Evolutionary conservation across 2,888 invertebrate genomes (phyloP).

Genomic region (Cheilosia urbana): DNA sequence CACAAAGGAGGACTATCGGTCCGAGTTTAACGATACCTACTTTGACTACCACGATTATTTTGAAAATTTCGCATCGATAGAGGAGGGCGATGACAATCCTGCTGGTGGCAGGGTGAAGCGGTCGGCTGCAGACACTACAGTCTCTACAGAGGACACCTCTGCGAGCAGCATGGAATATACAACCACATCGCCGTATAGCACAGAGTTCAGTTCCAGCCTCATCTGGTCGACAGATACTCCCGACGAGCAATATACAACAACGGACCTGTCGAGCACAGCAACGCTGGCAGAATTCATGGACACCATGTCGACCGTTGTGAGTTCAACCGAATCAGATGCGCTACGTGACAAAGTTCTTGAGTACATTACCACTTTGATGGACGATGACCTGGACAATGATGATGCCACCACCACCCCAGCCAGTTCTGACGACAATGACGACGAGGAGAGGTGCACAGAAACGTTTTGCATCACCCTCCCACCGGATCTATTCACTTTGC

Average conservation of each 20-base stretch:
- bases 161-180: slow-evolving; percentile 13
- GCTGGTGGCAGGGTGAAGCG: slow-evolving; percentile 45
- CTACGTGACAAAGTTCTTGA: slow-evolving; percentile 51
- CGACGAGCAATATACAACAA: slow-evolving; percentile 22
- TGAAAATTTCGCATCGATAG: slow-evolving; percentile 76
- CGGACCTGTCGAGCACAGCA: slow-evolving; percentile 42
- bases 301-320: slow-evolving; percentile 19
- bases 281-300: slow-evolving; percentile 36
- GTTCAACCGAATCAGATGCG: slow-evolving; percentile 36
- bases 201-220: slow-evolving; percentile 29
- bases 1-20: slow-evolving; percentile 77
- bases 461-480: slow-evolving; percentile 65
- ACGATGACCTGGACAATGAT: slow-evolving; percentile 20
- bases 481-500: slow-evolving; percentile 45
- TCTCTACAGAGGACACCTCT: slow-evolving; percentile 21
- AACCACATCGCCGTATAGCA: slow-evolving; percentile 22
- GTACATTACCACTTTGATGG: slow-evolving; percentile 40
- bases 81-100: slow-evolving; percentile 42
- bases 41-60: slow-evolving; percentile 82
- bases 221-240: slow-evolving; percentile 30
- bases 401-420: slow-evolving; percentile 16
- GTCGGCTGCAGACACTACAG: neutral
- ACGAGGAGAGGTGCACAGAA: slow-evolving; percentile 65
- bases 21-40: slow-evolving; percentile 79
- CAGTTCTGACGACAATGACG: slow-evolving; percentile 10